Conservation (phyloP, 1,140 invertebrate genomes). For the Drosophila asahinai region DNA sequence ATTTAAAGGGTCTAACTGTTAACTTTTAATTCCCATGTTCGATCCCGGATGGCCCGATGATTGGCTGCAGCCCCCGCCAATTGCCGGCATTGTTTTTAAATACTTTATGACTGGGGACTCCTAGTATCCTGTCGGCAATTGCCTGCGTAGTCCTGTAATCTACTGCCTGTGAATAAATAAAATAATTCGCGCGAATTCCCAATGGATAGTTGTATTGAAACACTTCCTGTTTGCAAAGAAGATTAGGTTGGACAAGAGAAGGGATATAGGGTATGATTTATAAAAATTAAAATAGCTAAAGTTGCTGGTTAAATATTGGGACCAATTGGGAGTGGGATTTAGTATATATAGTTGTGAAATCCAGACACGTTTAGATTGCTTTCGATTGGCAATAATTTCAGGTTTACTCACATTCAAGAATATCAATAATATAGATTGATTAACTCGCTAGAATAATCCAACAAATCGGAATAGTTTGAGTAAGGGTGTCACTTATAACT, state of each 20-base stretch:
- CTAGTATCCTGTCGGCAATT: background rate
- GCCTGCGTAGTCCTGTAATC: background rate
- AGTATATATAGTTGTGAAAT: too few relatives aligned
- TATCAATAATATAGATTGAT: too few relatives aligned
- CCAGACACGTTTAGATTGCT: too few relatives aligned
- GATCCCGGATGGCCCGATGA: slow-evolving; percentile 18
- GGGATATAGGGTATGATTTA: background rate
- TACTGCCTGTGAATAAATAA: slow-evolving; percentile 8
- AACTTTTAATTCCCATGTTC: slow-evolving; percentile 53
- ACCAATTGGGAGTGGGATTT: background rate
- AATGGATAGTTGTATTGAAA: background rate
- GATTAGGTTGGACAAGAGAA: background rate
- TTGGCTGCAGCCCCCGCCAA: slow-evolving; percentile 16
- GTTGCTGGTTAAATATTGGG: background rate
- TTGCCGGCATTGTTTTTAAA: slow-evolving; percentile 37
- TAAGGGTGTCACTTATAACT: background rate
- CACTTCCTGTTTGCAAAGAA: background rate
- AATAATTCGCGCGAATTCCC: background rate
- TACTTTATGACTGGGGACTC: slow-evolving; percentile 32
- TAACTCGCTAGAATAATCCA: background rate
- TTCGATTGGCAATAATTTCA: background rate
- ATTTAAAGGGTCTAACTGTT: slow-evolving; percentile 56
- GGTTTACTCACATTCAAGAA: too few relatives aligned
- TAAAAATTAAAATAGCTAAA: background rate
- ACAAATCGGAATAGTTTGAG: background rate